phyloP scores from a whole-genome alignment of 2,113 vertebrate species.

The Salvelinus namaycush region DNA sequence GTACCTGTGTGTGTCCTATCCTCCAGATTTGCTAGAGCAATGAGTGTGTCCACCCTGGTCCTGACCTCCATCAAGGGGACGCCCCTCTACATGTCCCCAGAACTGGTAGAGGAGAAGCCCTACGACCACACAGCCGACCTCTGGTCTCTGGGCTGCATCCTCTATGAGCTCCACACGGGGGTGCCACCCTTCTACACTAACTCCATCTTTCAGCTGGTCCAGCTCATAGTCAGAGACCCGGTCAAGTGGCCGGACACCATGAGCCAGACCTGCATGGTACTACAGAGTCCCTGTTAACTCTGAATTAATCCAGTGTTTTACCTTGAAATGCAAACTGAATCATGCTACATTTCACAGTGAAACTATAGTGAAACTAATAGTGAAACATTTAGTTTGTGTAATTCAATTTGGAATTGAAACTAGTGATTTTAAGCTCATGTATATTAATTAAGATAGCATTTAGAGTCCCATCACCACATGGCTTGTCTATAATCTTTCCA shows the following conservation, averaged over 20 bases:
- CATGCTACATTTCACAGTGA: too few relatives aligned
- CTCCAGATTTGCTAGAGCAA: constrained; percentile 89
- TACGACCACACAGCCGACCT: constrained; percentile 94
- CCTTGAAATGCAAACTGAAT: background rate
- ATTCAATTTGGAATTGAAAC: too few relatives aligned
- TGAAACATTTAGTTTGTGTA: too few relatives aligned
- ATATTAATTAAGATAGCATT: background rate
- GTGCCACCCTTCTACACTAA: constrained; percentile 93
- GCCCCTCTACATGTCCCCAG: constrained; percentile 96
- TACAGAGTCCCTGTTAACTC: constrained; percentile 48
- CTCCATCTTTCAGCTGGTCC: constrained; percentile 93
- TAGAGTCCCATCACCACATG: background rate
- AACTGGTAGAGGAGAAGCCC: constrained; percentile 90
- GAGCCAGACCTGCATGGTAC: constrained; percentile 85
- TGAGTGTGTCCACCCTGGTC: constrained; percentile 94
- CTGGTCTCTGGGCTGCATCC: constrained; percentile 95
- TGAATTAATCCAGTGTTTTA: background rate
- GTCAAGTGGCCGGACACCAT: constrained; percentile 88
- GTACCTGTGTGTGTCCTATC: background rate
- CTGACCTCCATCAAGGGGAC: constrained; percentile 97
- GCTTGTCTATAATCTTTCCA: constrained; percentile 19
- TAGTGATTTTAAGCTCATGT: background rate
- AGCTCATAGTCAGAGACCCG: constrained; percentile 85
- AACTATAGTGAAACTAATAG: too few relatives aligned
- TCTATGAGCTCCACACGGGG: constrained; percentile 93